phyloP scores from a whole-genome alignment of 2,888 invertebrate species.

The Syrista parreyssii region DNA sequence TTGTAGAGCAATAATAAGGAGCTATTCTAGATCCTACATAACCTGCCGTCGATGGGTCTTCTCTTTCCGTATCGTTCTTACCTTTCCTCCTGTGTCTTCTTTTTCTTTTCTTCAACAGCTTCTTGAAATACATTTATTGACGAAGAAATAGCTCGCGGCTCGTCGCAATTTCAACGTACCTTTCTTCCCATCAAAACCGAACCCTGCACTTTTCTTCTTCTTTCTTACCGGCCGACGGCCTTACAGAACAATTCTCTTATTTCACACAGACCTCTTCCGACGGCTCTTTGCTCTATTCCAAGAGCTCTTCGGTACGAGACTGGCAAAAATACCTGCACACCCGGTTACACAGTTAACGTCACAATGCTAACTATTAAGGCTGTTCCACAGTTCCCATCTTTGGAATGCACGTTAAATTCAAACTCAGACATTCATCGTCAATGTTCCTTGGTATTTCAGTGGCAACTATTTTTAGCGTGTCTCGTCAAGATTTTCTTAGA shows the following conservation, averaged over 20 bases:
- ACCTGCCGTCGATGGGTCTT: not conserved
- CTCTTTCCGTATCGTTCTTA: not conserved
- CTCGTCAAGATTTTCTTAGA: not conserved
- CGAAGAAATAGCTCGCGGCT: not conserved
- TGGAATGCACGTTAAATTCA: not conserved
- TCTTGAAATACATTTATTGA: constrained; percentile 2
- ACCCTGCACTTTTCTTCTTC: not conserved
- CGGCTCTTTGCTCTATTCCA: not conserved
- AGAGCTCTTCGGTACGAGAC: not conserved
- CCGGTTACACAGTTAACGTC: not conserved
- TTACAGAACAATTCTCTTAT: not conserved
- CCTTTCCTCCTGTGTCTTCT: not conserved
- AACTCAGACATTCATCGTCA: not conserved
- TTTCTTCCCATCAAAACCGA: not conserved
- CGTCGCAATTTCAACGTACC: not conserved
- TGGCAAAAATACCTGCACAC: not conserved
- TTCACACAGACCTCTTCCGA: not conserved
- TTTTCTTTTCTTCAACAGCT: not conserved
- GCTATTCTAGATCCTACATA: not conserved
- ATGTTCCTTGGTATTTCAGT: not conserved
- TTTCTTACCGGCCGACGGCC: not conserved
- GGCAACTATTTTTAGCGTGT: not conserved
- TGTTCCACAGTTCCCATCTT: not conserved
- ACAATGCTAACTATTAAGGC: not conserved
- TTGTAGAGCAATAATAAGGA: not conserved